Conservation (phyloP, 2,113 vertebrate genomes). For the Leptobrachium ailaonicum region DNA sequence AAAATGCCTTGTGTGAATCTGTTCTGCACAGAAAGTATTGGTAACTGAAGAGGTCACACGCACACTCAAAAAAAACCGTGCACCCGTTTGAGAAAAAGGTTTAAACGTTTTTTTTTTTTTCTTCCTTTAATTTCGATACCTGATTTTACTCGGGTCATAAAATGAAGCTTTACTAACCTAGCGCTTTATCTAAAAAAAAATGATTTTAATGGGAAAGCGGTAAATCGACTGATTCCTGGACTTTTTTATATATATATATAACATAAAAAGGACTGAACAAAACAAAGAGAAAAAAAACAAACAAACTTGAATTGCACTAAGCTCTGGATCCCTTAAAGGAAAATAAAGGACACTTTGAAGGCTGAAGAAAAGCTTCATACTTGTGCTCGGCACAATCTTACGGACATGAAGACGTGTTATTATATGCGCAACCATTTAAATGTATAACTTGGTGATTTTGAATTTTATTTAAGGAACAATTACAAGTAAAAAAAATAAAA, state of each 20-base stretch:
- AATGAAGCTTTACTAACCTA: conserved; percentile 45
- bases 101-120: too few species aligned
- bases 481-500: background rate
- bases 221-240: conserved; percentile 45
- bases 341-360: conserved; percentile 42
- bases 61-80: too few species aligned
- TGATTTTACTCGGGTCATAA: background rate
- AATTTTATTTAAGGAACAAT: background rate
- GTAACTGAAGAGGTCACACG: too few species aligned
- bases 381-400: conserved; percentile 21
- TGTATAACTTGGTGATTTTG: background rate
- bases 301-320: conserved; percentile 54
- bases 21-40: too few species aligned
- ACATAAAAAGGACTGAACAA: conserved; percentile 13
- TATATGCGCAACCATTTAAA: conserved; percentile 48
- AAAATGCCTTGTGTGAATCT: too few species aligned
- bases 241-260: too few species aligned
- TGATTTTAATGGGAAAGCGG: conserved; percentile 32
- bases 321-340: conserved; percentile 35
- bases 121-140: background rate
- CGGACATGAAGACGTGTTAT: background rate
- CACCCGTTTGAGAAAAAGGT: too few species aligned
- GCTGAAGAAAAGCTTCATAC: conserved; percentile 7
- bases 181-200: background rate
- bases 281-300: conserved; percentile 7